A percentile compares a stretch with the other conserved stretches of the same genome.
Evolutionary conservation across 2,113 vertebrate species (phyloP).

Genomic region (Oceanodroma tethys): DNA sequence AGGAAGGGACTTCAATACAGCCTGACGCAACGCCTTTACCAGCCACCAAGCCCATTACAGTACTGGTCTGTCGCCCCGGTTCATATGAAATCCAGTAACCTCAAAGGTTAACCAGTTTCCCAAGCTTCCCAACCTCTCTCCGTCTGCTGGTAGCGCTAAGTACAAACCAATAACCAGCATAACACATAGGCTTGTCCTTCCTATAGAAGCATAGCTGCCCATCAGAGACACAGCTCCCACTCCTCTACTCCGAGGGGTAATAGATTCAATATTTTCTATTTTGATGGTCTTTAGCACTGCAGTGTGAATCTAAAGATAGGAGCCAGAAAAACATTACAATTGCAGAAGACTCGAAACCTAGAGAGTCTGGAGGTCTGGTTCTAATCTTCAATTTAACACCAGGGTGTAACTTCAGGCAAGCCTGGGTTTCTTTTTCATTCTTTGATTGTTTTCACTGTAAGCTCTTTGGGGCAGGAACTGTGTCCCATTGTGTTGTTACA

Average conservation of each 20-base stretch:
- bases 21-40: neutral
- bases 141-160: accelerated
- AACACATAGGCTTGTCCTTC: neutral
- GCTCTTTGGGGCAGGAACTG: slow-evolving; percentile 67
- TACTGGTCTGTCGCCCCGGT: accelerated
- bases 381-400: slow-evolving; percentile 63
- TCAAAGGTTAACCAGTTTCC: neutral
- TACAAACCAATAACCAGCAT: neutral
- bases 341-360: slow-evolving; percentile 48
- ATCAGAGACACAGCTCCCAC: neutral
- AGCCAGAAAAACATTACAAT: slow-evolving; percentile 20
- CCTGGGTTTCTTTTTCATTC: slow-evolving; percentile 61
- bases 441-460: slow-evolving; percentile 68
- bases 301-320: slow-evolving; percentile 15
- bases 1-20: neutral
- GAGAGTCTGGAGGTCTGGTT: slow-evolving; percentile 60
- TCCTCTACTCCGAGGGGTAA: neutral
- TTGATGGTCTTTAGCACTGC: neutral
- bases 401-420: slow-evolving; percentile 65
- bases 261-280: neutral
- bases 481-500: slow-evolving; percentile 67
- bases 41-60: neutral
- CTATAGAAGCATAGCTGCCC: neutral
- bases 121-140: neutral
- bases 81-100: neutral